phyloP scores from a whole-genome alignment of 2,888 invertebrate species.

The Thumatha senex region DNA sequence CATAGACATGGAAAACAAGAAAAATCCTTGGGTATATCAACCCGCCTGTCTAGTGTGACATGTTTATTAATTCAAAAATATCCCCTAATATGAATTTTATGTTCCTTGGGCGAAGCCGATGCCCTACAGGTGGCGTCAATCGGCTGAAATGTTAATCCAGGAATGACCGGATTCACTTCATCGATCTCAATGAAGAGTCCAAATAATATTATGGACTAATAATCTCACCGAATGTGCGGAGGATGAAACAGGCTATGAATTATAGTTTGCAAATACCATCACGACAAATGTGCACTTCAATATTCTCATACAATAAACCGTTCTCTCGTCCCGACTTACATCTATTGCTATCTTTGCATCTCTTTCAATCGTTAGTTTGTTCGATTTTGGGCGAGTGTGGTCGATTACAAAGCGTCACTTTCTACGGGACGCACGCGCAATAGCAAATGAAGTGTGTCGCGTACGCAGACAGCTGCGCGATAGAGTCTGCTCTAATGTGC shows the following conservation, averaged over 20 bases:
- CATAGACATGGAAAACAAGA: too few relatives aligned
- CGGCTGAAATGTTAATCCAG: slow-evolving; percentile 7
- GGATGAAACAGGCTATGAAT: slow-evolving; percentile 55
- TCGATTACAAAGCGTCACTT: slow-evolving; percentile 75
- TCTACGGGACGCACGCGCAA: slow-evolving; percentile 76
- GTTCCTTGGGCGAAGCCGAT: too few relatives aligned
- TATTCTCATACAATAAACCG: slow-evolving; percentile 36
- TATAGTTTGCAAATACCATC: slow-evolving; percentile 44
- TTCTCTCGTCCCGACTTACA: slow-evolving; percentile 41
- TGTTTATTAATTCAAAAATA: too few relatives aligned
- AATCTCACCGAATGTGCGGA: slow-evolving; percentile 46
- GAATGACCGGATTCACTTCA: too few relatives aligned
- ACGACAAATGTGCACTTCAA: slow-evolving; percentile 51
- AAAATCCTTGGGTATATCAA: too few relatives aligned
- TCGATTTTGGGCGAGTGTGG: slow-evolving; percentile 67
- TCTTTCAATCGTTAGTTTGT: slow-evolving; percentile 53
- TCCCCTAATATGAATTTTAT: too few relatives aligned
- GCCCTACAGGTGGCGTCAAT: too few relatives aligned
- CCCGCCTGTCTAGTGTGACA: too few relatives aligned
- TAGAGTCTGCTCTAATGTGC: slow-evolving; percentile 72
- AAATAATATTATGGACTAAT: slow-evolving; percentile 39
- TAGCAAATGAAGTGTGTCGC: slow-evolving; percentile 81
- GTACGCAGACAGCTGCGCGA: slow-evolving; percentile 75
- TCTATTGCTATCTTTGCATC: slow-evolving; percentile 32
- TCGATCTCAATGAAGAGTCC: slow-evolving; percentile 27